Evolutionary conservation across 2,797 vertebrate species (phyloP), one percentile per base, ranked within the genome.

Genomic region (Danio albolineatus): DNA sequence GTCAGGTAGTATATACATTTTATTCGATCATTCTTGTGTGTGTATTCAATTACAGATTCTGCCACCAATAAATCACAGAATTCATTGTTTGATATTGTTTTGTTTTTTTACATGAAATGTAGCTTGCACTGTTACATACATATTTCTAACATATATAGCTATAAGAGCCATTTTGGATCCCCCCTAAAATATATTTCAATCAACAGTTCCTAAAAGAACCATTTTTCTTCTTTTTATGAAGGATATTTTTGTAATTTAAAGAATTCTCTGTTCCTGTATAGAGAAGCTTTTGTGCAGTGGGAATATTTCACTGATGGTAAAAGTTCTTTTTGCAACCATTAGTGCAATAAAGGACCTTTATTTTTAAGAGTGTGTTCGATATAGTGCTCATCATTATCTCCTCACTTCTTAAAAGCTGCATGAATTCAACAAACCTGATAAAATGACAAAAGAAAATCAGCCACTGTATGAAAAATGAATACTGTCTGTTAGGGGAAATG

Each of bases 391-490:
- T 38, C 43, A 43, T 49, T 16, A 17, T 17, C 10, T 71, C n/a
- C n/a, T 43, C n/a, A 54, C n/a, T 41, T 16, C 16, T 67, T 13
- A 13, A 61, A 17, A 57, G 19, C 10, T 49, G 53, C 19, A 48
- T 73, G 9, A n/a, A 49, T 60, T 69, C 46, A 51, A 60, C 65
- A 59, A 66, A 71, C 49, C 59, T 72, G 48, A 73, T 49, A 10
- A 60, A 77, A 65, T 48, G 69, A 51, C 16, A 61, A 82, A 70
- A 64, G 66, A 64, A 72, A 79, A 49, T 79, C 76, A 82, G 44
- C 48, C 41, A 38, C 9, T 61, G 16, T 38, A 69, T 43, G 73
- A 73, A 76, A 82, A 83, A 78, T 76, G 43, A 77, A 39, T 72
- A 62, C 17, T 74, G 54, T 75, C 66, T 78, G 61, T 61, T 46